These are phyloP conservation scores for Corythoichthys intestinalis DNA, from an alignment of 2,113 vertebrate genomes.

Conservation along the genomic window DNA sequence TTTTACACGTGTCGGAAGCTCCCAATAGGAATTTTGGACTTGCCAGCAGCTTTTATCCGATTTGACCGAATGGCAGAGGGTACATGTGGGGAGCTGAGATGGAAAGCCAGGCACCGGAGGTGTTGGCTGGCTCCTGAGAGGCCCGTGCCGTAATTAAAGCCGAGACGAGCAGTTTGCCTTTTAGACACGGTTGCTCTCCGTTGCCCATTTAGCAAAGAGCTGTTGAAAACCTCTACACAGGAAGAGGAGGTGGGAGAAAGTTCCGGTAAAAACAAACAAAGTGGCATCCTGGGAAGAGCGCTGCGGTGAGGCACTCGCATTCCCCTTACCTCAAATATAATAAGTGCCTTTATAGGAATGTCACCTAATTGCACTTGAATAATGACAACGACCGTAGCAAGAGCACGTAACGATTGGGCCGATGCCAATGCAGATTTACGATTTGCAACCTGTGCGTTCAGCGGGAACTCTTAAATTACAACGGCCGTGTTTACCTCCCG, in stretches of 20 bases:
- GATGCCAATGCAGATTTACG: slow-evolving; percentile 58
- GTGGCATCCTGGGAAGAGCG: slow-evolving; percentile 25
- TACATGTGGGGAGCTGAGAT: slow-evolving; percentile 25
- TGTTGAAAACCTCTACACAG: slow-evolving; percentile 13
- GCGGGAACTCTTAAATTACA: slow-evolving; percentile 3
- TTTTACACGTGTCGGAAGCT: slow-evolving; percentile 4
- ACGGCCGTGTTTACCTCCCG: background rate
- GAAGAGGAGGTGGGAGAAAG: slow-evolving; percentile 20
- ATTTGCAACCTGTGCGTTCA: slow-evolving; percentile 50
- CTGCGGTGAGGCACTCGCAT: background rate
- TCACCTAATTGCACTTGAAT: slow-evolving; percentile 58
- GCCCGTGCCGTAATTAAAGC: slow-evolving; percentile 33
- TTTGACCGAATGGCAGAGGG: slow-evolving; percentile 40
- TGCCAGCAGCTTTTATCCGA: slow-evolving; percentile 48
- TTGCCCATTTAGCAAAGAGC: slow-evolving; percentile 25
- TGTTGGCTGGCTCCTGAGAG: slow-evolving; percentile 11
- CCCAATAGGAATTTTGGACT: background rate
- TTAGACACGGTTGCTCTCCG: slow-evolving; percentile 12
- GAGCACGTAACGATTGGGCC: slow-evolving; percentile 56
- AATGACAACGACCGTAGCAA: slow-evolving; percentile 50
- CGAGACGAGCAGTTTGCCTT: slow-evolving; percentile 16
- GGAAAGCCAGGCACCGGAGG: slow-evolving; percentile 20
- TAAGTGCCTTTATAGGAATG: slow-evolving; percentile 22
- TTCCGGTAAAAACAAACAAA: slow-evolving; percentile 23
- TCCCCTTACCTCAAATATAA: slow-evolving; percentile 16